Percentiles rank a stretch among this genome's conserved stretches.
Conservation (phyloP, 2,113 vertebrate genomes). For the Platysteira castanea region DNA sequence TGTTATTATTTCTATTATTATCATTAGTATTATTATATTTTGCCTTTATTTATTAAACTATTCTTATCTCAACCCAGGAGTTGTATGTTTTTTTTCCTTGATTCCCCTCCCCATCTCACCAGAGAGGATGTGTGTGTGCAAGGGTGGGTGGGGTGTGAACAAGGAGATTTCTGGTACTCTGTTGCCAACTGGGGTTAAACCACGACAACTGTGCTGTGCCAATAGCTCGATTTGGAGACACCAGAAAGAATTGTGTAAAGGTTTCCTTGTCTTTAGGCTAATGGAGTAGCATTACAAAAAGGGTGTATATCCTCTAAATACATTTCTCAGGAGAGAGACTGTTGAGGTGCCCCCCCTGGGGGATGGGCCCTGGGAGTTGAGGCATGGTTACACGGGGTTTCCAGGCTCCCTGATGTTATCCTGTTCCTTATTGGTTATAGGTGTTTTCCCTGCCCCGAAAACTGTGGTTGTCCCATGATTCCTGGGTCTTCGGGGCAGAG, state of each 20-base stretch:
- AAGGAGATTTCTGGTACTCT: background rate
- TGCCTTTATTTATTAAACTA: background rate
- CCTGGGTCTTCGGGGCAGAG: too few relatives aligned
- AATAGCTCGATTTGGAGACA: background rate
- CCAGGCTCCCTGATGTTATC: too few relatives aligned
- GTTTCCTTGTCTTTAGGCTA: background rate
- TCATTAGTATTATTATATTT: background rate
- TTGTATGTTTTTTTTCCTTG: background rate
- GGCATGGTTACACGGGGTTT: too few relatives aligned
- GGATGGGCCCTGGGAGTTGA: too few relatives aligned
- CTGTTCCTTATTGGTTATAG: too few relatives aligned
- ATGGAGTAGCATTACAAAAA: background rate
- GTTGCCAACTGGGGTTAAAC: background rate
- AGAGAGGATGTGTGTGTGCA: background rate
- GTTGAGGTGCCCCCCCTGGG: too few relatives aligned
- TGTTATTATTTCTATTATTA: background rate
- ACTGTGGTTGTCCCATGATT: too few relatives aligned
- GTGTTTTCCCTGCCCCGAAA: too few relatives aligned
- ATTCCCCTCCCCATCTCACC: background rate
- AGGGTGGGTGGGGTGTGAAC: background rate
- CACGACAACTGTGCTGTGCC: accelerated
- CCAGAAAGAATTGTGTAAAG: background rate
- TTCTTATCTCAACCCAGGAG: background rate
- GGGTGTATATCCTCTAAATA: background rate
- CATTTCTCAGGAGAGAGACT: background rate